Conservation (phyloP, 2,888 invertebrate genomes). For the Mythimna loreyi region DNA sequence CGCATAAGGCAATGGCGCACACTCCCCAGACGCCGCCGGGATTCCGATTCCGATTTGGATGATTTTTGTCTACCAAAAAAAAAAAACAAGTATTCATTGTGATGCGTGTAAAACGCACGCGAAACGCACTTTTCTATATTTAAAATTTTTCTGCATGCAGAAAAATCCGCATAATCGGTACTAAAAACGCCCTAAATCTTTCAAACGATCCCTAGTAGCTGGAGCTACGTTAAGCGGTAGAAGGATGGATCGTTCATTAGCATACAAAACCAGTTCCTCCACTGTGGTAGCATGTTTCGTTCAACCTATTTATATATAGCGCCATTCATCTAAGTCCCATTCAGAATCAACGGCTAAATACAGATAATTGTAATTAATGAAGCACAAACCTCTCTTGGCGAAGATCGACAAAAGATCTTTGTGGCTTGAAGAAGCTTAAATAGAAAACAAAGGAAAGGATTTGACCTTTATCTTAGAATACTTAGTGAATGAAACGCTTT, state of each 20-base stretch:
- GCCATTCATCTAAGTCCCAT: constrained; percentile 31
- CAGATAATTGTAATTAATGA: constrained; percentile 50
- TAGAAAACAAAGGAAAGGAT: constrained; percentile 29
- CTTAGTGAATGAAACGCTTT: constrained; percentile 3
- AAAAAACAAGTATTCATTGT: no score
- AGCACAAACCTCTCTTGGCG: not conserved
- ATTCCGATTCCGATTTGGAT: no score
- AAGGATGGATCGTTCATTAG: constrained; percentile 32
- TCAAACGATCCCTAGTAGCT: no score
- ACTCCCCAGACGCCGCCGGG: no score
- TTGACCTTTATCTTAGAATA: constrained; percentile 11
- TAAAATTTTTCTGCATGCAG: no score
- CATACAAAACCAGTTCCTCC: constrained; percentile 37
- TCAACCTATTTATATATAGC: constrained; percentile 11
- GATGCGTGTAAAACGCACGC: no score
- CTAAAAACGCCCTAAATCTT: no score
- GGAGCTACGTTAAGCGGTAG: not conserved
- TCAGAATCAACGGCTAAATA: constrained; percentile 28
- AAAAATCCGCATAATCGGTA: no score
- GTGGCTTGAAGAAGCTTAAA: constrained; percentile 14
- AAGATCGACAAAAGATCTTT: constrained; percentile 39
- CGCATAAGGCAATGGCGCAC: no score
- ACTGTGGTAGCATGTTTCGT: not conserved
- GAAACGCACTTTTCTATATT: no score
- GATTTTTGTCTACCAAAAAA: no score